Evolutionary conservation across 2,888 invertebrate genomes (phyloP), one percentile per base, ranked within the genome.

Genomic region (Antitype chi): DNA sequence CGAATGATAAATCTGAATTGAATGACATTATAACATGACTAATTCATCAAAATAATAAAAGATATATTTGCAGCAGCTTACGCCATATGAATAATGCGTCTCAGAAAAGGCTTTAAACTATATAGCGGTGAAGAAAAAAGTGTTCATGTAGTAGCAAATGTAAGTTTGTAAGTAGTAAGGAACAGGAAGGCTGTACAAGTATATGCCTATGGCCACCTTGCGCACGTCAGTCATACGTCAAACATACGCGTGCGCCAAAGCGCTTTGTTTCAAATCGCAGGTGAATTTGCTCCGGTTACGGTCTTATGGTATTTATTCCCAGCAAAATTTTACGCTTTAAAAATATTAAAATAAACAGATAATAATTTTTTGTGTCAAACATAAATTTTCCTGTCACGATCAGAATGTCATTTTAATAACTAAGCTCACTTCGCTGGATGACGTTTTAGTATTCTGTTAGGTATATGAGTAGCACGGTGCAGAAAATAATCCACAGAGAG

Each of bases 171-270:
- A 82, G 70, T 73, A 68, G 70, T 70, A 84, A 83, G 76, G 59
- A 87, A 87, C 85, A 88, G 88, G 85, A 89, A 91, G 85, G 88
- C 84, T 86, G 85, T 80, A 86, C 90, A 88, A 88, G 87, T 85
- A 80, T 83, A 81, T 82, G 80, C 86, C 81, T 82, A 75, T 86
- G 88, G 85, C 86, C 93, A 94, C 93, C 93, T 93, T 94, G 92
- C 89, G 82, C 66, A 88, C 86, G 91, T 92, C 91, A 87, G 78
- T 90, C 88, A 86, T 80, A 87, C 84, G 80, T 87, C 87, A 88
- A 82, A 79, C 52, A 71, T 78, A 78, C 77, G 81, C 83, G 69
- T 67, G 76, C 80, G 76, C 66, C 75, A 70, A 59, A 70, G 63
- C 74, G 76, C 89, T 85, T 89, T 89, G 89, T 89, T 85, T 80